Evolutionary conservation across 2,113 vertebrate genomes (phyloP), one percentile per base, ranked within the genome.

Genomic region (Pterocles orientalis): DNA sequence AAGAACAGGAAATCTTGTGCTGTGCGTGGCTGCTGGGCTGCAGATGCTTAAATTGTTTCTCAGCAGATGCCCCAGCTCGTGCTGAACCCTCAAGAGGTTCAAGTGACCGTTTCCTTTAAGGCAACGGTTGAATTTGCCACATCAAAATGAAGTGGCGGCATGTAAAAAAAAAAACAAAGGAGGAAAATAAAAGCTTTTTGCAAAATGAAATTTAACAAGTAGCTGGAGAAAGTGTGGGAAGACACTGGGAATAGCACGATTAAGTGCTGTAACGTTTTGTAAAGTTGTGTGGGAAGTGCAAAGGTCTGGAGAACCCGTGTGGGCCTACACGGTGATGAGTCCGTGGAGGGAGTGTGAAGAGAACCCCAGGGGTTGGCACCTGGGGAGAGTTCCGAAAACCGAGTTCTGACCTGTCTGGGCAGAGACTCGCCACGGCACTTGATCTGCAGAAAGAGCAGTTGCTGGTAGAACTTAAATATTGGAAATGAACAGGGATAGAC

Each of bases 131-230:
- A 76, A 69, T 83, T 90, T 48, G 29, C 34, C 54, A 14, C 51
- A 31, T 28, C 20, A 25, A 51, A 64, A 79, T 64, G 45, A 85
- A 92, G 47, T 34, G n/a, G 43, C 1, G 0, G 47, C 53, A 60
- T 0, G 0, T 60, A 18, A 76, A 72, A 75, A 28, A 92, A 68
- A 2, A 41, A 36, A 39, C 8, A 41, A 1, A 84, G 71, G 29
- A 79, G 36, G 54, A 82, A 79, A 87, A 90, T 39, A 58, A 77
- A 43, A 93, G 47, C 65, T 24, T 89, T 80, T 65, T 83, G 81
- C 60, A 65, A 89, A 84, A 53, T n/a, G 31, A 51, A 57, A 53
- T 39, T 73, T 56, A 69, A 39, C 14, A 14, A 86, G 72, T 16
- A 60, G 48, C 62, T 82, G 58, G n/a, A 87, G 48, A 26, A 82